Evolutionary conservation across 1,140 invertebrate species (phyloP), one percentile per base, ranked within the genome.

Genomic region (Diachasma alloeum): DNA sequence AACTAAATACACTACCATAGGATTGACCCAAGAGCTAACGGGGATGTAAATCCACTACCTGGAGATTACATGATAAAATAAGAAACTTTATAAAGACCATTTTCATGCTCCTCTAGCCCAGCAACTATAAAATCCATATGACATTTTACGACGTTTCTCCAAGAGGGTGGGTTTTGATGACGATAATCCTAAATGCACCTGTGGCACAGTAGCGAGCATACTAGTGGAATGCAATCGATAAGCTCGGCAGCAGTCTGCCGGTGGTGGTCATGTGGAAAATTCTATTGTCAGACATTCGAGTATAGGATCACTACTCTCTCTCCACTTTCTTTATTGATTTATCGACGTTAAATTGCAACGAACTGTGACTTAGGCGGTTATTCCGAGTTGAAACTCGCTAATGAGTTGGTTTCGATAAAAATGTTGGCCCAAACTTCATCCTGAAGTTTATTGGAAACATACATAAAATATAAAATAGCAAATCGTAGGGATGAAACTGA

Each of bases 261-360:
- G 59, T 63, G 22, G n/a, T 59, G 59, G 59, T 63, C 59, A 63
- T 63, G 59, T 63, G 59, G 59, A 63, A 63, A 63, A 63, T 63
- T 63, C 59, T 63, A 63, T 63, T 63, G 59, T 63, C 59, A 63
- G 59, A 63, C 59, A 63, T 63, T 63, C 6, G 59, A 63, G 59
- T 24, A 63, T 63, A 31, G 59, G 59, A 63, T 26, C 59, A 63
- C 11, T 19, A 63, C 19, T 63, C 59, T 26, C 59, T 26, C 59
- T 63, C 24, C 48, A 19, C 24, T 63, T 63, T 63, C 24, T 63
- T 63, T 63, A 63, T 63, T 63, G 59, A 63, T 63, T 63, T 63
- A 63, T 63, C 59, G 59, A 63, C 24, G 59, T 11, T 26, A 63
- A 63, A 63, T 63, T 63, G 10, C 3, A 63, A 15, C 22, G 15